Evolutionary conservation across 2,113 vertebrate genomes (phyloP).

Genomic region (Casuarius casuarius): DNA sequence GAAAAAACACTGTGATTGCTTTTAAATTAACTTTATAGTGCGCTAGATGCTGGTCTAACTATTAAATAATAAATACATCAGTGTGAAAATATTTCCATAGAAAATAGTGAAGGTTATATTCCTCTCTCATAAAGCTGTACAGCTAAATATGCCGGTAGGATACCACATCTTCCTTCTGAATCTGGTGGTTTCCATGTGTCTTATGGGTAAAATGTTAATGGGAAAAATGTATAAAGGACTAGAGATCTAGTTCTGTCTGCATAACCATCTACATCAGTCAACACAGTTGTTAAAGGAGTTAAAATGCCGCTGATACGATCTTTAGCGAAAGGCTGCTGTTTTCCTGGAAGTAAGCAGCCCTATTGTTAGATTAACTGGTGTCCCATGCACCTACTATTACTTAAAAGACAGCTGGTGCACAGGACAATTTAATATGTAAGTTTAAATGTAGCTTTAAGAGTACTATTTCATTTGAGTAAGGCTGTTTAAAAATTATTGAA

Average conservation of each 20-base stretch:
- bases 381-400: background rate
- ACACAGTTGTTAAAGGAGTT: background rate
- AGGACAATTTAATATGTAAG: background rate
- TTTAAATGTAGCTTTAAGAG: background rate
- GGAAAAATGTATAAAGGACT: background rate
- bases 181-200: background rate
- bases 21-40: background rate
- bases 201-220: background rate
- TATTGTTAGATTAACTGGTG: background rate
- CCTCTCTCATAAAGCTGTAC: background rate
- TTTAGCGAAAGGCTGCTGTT: background rate
- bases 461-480: background rate
- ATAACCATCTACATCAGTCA: background rate
- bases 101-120: background rate
- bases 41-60: accelerated
- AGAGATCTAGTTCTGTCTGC: background rate
- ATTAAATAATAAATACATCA: background rate
- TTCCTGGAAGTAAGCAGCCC: background rate
- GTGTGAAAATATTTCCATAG: background rate
- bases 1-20: background rate
- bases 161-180: background rate
- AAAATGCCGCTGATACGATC: background rate
- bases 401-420: background rate
- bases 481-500: background rate
- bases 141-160: background rate